Evolutionary conservation across 2,113 vertebrate species (phyloP).

Genomic region (Lontra canadensis): DNA sequence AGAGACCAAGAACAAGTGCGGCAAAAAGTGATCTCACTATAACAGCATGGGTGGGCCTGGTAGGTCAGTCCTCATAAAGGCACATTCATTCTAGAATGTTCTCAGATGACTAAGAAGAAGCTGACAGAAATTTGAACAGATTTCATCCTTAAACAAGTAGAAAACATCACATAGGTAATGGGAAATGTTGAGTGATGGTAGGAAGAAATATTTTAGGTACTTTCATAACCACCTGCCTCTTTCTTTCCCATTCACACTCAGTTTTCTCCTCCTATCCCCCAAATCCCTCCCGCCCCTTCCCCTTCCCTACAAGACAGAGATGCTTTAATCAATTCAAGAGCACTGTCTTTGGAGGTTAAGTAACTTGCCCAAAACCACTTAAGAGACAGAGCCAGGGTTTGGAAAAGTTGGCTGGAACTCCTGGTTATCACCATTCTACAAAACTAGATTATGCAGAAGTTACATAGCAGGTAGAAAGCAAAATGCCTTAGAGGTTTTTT

Average conservation of each 20-base stretch:
- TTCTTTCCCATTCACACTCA: background rate
- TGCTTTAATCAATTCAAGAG: background rate
- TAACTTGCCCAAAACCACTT: background rate
- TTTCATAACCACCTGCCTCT: background rate
- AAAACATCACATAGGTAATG: constrained; percentile 37
- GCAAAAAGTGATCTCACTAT: constrained; percentile 59
- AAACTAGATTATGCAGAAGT: background rate
- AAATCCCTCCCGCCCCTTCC: no score
- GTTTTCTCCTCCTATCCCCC: background rate
- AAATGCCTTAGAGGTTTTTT: background rate
- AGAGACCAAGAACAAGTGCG: constrained; percentile 23
- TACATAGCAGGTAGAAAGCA: background rate
- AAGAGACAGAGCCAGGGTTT: background rate
- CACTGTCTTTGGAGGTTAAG: background rate
- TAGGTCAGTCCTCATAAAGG: constrained; percentile 39
- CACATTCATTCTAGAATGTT: constrained; percentile 31
- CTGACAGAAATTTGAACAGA: background rate
- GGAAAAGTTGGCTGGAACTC: background rate
- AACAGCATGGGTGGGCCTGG: constrained; percentile 60
- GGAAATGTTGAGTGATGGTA: background rate
- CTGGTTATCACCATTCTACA: background rate
- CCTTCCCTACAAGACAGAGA: background rate
- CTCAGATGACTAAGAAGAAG: constrained; percentile 7
- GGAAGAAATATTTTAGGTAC: background rate
- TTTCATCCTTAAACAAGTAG: constrained; percentile 55